Base-by-base conservation (phyloP, 2,797 vertebrate species). In the Dicrostonyx torquatus region DNA sequence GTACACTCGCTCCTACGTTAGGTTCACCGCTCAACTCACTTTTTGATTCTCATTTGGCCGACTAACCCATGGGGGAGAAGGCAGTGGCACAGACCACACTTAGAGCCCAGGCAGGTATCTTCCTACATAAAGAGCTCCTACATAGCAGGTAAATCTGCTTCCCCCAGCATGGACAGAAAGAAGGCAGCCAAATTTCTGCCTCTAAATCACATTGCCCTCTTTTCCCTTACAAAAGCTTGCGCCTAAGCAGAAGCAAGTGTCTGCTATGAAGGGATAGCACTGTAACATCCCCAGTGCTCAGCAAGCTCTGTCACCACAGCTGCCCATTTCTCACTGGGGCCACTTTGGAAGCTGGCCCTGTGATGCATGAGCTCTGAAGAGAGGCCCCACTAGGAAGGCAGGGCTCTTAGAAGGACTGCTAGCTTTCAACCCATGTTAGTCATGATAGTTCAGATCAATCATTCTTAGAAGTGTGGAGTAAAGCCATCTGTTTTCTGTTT, bases 391-490 rank as follows among this genome's bases (percentile, higher is more conserved):
- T 45, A 75, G 64, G 91, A 85, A 89, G 75, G 18, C 34, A 66
- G 66, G 13, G 11, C 55, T 87, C 78, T 89, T 86, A 90, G 43
- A 86, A 84, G 31, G 48, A 40, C 73, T 83, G 75, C 31, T 68
- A 84, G 29, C 29, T 91, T 93, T 94, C 68, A 78, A 91, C 40
- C 77, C 50, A 34, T 77, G 9, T 78, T 79, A n/a, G n/a, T 96
- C n/a, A 50, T 72, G 73, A 50, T 85, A 34, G 50, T 73, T 94
- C 77, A 91, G 89, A 79, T 37, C 73, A 83, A 62, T 24, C 64
- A 45, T 80, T 93, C 84, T 80, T 82, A n/a, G 73, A 77, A 92
- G 70, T 22, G 18, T 79, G 48, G 12, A 1, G 37, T 31, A 45
- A 82, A 60, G 55, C 29, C 37, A 58, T 13, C 37, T 62, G 73